phyloP scores from a whole-genome alignment of 2,113 vertebrate genomes.

The Caloenas nicobarica region DNA sequence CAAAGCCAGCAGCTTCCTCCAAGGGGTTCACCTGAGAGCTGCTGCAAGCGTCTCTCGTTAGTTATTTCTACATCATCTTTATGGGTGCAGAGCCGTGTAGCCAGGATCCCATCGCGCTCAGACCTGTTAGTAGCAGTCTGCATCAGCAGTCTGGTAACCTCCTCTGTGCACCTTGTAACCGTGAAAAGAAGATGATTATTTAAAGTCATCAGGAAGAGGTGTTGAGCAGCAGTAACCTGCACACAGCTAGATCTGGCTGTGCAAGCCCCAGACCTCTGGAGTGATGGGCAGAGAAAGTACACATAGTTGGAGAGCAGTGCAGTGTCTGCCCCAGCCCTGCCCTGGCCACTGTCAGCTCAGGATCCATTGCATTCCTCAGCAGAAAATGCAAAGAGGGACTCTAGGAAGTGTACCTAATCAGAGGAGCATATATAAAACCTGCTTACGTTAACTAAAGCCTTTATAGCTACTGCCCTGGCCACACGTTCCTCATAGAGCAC shows the following conservation, averaged over 20 bases:
- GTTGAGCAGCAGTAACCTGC: not conserved
- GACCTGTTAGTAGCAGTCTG: conserved; percentile 82
- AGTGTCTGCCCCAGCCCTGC: not conserved
- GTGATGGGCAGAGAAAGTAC: not conserved
- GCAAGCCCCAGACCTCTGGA: not conserved
- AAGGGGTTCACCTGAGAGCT: conserved; percentile 82
- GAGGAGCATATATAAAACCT: not conserved
- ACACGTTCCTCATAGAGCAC: not conserved
- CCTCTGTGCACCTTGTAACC: conserved; percentile 85
- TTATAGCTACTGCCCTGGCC: not conserved
- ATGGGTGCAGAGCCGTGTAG: conserved; percentile 95
- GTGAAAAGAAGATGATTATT: not conserved
- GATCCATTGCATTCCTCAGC: not conserved
- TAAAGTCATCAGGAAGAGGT: not conserved
- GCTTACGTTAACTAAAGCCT: rapidly evolving
- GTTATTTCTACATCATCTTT: conserved; percentile 95
- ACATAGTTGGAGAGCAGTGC: not conserved
- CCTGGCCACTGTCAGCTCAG: not conserved
- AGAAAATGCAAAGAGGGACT: not conserved
- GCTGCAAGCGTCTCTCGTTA: conserved; percentile 83
- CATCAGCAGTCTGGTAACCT: conserved; percentile 82
- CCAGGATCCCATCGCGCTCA: conserved; percentile 90
- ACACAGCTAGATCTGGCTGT: not conserved
- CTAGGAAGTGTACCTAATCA: not conserved
- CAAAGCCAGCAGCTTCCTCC: not conserved